A percentile compares a stretch with the other conserved stretches of the same genome.
These are phyloP conservation scores for Parambassis ranga DNA, from an alignment of 2,797 vertebrate genomes.

Conservation along the genomic window DNA sequence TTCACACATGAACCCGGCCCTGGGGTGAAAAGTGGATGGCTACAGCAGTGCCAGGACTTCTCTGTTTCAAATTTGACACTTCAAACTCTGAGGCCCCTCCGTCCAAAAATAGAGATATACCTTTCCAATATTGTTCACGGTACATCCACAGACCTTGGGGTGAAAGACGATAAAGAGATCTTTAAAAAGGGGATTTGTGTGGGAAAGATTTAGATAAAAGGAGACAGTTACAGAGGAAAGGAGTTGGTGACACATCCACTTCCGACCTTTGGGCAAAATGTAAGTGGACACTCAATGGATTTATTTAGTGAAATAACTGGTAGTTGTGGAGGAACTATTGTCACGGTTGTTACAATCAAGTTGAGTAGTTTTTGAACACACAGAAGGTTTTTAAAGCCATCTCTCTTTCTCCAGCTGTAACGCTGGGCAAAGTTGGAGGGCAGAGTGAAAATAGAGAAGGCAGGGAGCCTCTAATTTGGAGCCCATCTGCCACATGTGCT, in stretches of 20 bases:
- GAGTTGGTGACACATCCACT: constrained; percentile 48
- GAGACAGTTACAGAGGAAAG: constrained; percentile 38
- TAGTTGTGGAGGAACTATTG: constrained; percentile 15
- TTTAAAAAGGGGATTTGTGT: constrained; percentile 58
- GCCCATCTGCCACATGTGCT: constrained; percentile 79
- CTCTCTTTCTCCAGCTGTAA: constrained; percentile 58
- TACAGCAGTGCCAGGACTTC: constrained; percentile 46
- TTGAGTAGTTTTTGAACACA: not conserved
- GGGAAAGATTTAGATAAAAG: constrained; percentile 57
- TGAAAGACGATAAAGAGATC: constrained; percentile 67
- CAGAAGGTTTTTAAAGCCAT: not conserved
- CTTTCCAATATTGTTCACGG: constrained; percentile 26
- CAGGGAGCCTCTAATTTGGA: constrained; percentile 77
- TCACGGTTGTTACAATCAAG: not conserved
- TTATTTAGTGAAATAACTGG: constrained; percentile 47
- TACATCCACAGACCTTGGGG: constrained; percentile 52
- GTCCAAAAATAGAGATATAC: constrained; percentile 43
- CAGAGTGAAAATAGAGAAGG: constrained; percentile 77
- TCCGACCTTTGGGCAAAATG: constrained; percentile 58
- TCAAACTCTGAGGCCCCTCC: constrained; percentile 28
- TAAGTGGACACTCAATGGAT: constrained; percentile 46
- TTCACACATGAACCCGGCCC: constrained; percentile 38
- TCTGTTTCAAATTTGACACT: constrained; percentile 64
- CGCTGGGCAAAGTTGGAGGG: constrained; percentile 39
- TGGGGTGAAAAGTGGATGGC: constrained; percentile 32